phyloP scores from a whole-genome alignment of 2,113 vertebrate species.

The Diadophis punctatus region DNA sequence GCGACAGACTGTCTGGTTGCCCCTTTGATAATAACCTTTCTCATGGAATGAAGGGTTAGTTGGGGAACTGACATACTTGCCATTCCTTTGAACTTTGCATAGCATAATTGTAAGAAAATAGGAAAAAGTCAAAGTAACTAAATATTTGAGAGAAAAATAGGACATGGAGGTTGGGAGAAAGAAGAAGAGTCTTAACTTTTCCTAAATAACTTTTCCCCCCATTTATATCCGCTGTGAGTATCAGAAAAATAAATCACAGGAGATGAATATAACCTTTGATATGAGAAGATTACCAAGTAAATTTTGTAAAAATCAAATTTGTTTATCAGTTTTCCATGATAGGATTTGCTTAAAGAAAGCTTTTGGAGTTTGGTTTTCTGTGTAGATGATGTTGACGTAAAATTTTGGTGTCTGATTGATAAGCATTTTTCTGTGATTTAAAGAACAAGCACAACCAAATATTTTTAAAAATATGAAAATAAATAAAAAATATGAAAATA shows the following conservation, averaged over 20 bases:
- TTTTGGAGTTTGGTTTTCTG: not conserved
- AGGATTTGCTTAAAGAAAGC: not conserved
- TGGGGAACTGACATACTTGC: not conserved
- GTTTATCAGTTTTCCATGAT: not conserved
- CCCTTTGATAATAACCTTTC: constrained; percentile 12
- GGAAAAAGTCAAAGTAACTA: not conserved
- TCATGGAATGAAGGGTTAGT: not conserved
- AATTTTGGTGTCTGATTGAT: not conserved
- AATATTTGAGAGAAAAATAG: not conserved
- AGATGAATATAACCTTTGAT: not conserved
- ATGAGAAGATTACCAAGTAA: fast-evolving
- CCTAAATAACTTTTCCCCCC: not conserved
- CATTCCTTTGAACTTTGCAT: not conserved
- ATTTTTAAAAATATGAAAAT: not conserved
- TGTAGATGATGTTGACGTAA: not conserved
- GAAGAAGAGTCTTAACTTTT: not conserved
- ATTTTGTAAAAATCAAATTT: constrained; percentile 10
- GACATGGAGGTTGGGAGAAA: not conserved
- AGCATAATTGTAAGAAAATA: not conserved
- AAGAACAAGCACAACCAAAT: not conserved
- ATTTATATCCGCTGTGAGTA: not conserved
- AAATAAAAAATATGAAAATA: not conserved
- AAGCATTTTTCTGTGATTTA: not conserved
- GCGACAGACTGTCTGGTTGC: not conserved
- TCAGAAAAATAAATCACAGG: not conserved